Conservation (phyloP, 1,140 invertebrate species). For the Ceratitis capitata region DNA sequence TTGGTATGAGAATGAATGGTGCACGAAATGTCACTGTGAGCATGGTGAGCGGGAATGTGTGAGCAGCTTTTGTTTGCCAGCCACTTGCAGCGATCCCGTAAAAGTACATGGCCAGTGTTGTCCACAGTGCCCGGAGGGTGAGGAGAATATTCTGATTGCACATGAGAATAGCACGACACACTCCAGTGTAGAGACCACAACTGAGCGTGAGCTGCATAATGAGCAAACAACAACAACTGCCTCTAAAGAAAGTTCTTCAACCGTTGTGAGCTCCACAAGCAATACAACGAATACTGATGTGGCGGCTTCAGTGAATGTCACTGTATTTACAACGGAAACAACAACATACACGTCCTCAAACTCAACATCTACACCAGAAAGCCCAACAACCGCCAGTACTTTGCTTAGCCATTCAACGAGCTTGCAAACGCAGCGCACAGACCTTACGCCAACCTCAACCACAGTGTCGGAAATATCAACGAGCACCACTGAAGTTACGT, state of each 20-base stretch:
- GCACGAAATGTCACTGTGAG: slow-evolving; percentile 46
- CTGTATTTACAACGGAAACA: background rate
- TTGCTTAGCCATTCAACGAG: background rate
- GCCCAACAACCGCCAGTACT: too few species aligned
- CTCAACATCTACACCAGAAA: slow-evolving; percentile 36
- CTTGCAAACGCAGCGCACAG: background rate
- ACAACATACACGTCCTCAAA: background rate
- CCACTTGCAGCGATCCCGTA: slow-evolving; percentile 46
- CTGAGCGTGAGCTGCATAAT: background rate
- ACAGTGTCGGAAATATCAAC: background rate
- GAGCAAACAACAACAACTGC: background rate
- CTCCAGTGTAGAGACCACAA: background rate
- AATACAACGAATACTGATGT: background rate
- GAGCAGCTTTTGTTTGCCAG: slow-evolving; percentile 21
- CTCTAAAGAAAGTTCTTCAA: too few species aligned
- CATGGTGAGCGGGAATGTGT: slow-evolving; percentile 40
- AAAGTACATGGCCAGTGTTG: slow-evolving; percentile 48
- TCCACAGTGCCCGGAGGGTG: slow-evolving; percentile 43
- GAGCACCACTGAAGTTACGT: background rate
- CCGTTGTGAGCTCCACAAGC: background rate
- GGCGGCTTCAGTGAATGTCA: background rate
- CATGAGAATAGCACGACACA: background rate
- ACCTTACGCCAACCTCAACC: background rate
- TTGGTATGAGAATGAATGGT: slow-evolving; percentile 49
- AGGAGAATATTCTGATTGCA: background rate